Evolutionary conservation across 2,797 vertebrate genomes (phyloP).

Genomic region (Oophaga sylvatica): DNA sequence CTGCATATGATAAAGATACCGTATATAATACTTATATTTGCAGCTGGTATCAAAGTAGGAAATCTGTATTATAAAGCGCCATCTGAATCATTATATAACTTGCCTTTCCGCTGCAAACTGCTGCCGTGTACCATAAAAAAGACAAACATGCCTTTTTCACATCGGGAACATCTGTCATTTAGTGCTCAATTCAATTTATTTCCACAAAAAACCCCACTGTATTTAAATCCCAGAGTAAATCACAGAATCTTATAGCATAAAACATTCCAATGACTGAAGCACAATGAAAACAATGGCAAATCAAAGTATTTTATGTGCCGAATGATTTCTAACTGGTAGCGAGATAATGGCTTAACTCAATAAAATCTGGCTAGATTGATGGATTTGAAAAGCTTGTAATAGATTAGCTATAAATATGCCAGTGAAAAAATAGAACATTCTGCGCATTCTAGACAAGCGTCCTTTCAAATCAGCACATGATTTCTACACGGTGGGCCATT

Average conservation of each 20-base stretch:
- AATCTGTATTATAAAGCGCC: constrained; percentile 16
- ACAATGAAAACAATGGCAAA: constrained; percentile 51
- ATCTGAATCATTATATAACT: constrained; percentile 44
- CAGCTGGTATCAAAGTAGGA: constrained; percentile 20
- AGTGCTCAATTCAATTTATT: constrained; percentile 51
- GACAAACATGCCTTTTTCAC: constrained; percentile 29
- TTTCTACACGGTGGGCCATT: not conserved
- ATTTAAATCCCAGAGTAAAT: constrained; percentile 45
- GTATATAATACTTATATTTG: constrained; percentile 37
- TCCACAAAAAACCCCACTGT: constrained; percentile 31
- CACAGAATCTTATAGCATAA: constrained; percentile 38
- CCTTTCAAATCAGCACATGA: not conserved
- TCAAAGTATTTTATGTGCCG: constrained; percentile 44
- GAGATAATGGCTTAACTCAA: constrained; percentile 50
- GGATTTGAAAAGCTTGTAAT: constrained; percentile 46
- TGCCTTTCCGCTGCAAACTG: constrained; percentile 22
- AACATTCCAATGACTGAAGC: constrained; percentile 10
- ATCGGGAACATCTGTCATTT: constrained; percentile 42
- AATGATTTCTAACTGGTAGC: constrained; percentile 51
- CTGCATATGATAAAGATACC: constrained; percentile 10
- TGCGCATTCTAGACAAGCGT: not conserved
- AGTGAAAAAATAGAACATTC: constrained; percentile 29
- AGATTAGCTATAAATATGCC: constrained; percentile 48
- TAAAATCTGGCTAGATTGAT: constrained; percentile 36
- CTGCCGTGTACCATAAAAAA: constrained; percentile 43